Evolutionary conservation across 2,797 vertebrate genomes (phyloP).

Genomic region (Thalassophryne amazonica): DNA sequence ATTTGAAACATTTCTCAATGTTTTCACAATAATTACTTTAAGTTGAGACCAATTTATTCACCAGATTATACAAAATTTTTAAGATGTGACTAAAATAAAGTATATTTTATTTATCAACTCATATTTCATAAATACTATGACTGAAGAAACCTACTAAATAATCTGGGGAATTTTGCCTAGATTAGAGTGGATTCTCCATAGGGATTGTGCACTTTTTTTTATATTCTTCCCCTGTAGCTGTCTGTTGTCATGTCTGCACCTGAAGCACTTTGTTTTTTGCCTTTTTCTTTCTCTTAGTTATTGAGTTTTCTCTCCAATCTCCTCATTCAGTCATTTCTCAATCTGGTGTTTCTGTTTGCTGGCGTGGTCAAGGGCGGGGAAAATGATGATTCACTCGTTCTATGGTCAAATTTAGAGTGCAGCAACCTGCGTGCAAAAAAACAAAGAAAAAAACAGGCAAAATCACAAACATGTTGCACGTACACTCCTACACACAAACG

Average conservation of each 20-base stretch:
- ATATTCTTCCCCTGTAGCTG: slow-evolving; percentile 18
- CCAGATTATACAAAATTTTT: too few species aligned
- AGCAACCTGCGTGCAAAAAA: slow-evolving; percentile 12
- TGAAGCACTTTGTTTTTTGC: slow-evolving; percentile 1
- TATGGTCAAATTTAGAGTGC: slow-evolving; percentile 56
- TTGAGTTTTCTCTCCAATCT: slow-evolving; percentile 32
- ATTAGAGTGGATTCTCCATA: too few species aligned
- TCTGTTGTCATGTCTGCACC: slow-evolving; percentile 23
- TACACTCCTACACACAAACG: slow-evolving; percentile 20
- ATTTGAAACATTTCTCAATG: too few species aligned
- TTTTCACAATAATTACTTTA: too few species aligned
- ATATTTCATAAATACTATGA: too few species aligned
- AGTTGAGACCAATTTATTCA: too few species aligned
- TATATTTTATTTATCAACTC: too few species aligned
- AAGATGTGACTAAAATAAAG: too few species aligned
- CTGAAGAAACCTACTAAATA: too few species aligned
- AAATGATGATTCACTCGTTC: slow-evolving; percentile 74
- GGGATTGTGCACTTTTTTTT: too few species aligned
- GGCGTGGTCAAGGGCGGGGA: slow-evolving; percentile 65
- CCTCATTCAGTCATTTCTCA: slow-evolving; percentile 57
- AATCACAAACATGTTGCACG: not conserved
- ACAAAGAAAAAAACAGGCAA: not conserved
- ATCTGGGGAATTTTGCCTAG: too few species aligned
- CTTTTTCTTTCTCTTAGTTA: slow-evolving; percentile 22
- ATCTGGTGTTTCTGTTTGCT: slow-evolving; percentile 41